Conservation (phyloP, 1,140 invertebrate genomes). For the Drosophila ananassae region DNA sequence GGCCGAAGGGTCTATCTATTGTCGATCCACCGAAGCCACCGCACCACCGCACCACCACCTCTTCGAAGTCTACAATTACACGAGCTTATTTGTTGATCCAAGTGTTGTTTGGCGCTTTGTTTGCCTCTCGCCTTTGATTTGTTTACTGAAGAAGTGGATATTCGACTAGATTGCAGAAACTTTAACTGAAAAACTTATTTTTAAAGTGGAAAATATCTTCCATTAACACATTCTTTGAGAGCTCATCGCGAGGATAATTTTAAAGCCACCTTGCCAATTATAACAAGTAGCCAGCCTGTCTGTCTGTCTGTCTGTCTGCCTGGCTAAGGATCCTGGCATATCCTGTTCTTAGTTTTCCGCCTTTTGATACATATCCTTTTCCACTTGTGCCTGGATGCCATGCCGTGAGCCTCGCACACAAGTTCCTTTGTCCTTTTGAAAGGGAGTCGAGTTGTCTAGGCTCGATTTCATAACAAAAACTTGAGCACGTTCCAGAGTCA, state of each 20-base stretch:
- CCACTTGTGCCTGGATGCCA: slow-evolving; percentile 35
- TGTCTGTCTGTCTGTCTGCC: slow-evolving; percentile 10
- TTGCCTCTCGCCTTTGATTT: slow-evolving; percentile 48
- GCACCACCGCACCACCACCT: neutral
- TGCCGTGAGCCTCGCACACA: slow-evolving; percentile 16
- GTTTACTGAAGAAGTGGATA: slow-evolving; percentile 34
- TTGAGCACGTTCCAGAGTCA: slow-evolving; percentile 67
- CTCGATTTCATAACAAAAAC: slow-evolving; percentile 80
- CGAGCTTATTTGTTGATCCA: slow-evolving; percentile 49
- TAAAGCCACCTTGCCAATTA: slow-evolving; percentile 62
- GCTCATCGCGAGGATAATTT: neutral
- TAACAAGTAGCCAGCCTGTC: slow-evolving; percentile 65
- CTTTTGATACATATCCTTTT: slow-evolving; percentile 68
- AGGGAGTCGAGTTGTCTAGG: slow-evolving; percentile 62
- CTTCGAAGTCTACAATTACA: slow-evolving; percentile 26
- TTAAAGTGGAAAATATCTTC: no score
- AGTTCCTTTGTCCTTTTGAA: slow-evolving; percentile 65
- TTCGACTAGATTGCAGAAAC: neutral
- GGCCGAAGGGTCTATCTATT: slow-evolving; percentile 43
- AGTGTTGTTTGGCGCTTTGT: slow-evolving; percentile 45
- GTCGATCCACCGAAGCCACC: slow-evolving; percentile 30
- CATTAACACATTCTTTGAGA: slow-evolving; percentile 4
- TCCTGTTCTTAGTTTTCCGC: slow-evolving; percentile 74
- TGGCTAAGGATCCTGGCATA: slow-evolving; percentile 36
- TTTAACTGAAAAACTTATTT: no score